Percentiles rank a stretch among this genome's conserved stretches.
phyloP scores from a whole-genome alignment of 2,113 vertebrate genomes.

The Catharus bicknelli region DNA sequence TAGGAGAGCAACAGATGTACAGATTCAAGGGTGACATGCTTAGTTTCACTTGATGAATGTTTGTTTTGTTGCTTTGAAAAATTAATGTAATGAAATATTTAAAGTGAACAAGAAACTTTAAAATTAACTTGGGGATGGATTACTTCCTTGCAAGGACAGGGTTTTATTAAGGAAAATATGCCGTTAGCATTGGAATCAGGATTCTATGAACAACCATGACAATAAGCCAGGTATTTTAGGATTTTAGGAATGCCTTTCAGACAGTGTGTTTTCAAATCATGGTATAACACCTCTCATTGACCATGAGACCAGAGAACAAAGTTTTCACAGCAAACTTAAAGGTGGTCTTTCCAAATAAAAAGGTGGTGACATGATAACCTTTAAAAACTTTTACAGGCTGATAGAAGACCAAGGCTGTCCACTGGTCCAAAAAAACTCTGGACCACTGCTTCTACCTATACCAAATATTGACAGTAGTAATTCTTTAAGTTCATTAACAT shows the following conservation, averaged over 20 bases:
- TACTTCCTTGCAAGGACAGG: constrained; percentile 34
- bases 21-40: constrained; percentile 76
- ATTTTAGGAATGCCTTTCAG: not conserved
- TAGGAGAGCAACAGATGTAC: constrained; percentile 75
- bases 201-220: not conserved
- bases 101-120: constrained; percentile 72
- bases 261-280: not conserved
- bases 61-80: constrained; percentile 81
- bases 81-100: constrained; percentile 82
- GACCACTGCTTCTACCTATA: not conserved
- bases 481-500: not conserved
- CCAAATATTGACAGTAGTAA: not conserved
- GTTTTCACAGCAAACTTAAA: not conserved
- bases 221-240: not conserved
- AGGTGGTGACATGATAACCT: not conserved
- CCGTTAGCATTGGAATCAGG: constrained; percentile 33
- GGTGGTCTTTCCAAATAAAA: not conserved
- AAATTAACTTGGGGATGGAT: constrained; percentile 66
- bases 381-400: not conserved
- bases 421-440: not conserved
- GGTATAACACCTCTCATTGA: not conserved
- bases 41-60: constrained; percentile 82
- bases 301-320: not conserved
- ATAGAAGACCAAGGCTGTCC: not conserved
- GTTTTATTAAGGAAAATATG: constrained; percentile 36